A percentile compares a stretch with the other conserved stretches of the same genome.
These are phyloP conservation scores for Furnarius figulus DNA, from an alignment of 2,113 vertebrate species.

Conservation along the genomic window DNA sequence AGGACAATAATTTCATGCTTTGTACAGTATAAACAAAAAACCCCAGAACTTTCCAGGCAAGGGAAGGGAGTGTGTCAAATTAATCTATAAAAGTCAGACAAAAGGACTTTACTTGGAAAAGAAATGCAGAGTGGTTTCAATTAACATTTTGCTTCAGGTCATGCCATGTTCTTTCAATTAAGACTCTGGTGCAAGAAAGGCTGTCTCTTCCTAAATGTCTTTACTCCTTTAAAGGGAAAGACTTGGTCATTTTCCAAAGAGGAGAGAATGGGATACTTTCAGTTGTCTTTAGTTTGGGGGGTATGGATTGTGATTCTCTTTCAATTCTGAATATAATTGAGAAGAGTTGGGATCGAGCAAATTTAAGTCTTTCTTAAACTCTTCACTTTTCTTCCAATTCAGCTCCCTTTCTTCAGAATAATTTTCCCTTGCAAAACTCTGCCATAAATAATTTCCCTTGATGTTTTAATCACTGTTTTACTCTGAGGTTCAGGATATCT, in stretches of 20 bases:
- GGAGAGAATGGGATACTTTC: neutral
- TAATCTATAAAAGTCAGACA: conserved; percentile 19
- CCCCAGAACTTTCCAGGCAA: conserved; percentile 25
- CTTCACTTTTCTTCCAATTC: neutral
- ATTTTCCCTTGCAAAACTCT: neutral
- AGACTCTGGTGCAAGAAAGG: conserved; percentile 22
- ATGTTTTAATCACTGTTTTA: neutral
- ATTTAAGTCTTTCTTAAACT: neutral
- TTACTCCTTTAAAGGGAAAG: conserved; percentile 20
- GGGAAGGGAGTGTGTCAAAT: conserved; percentile 27
- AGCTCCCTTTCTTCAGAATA: neutral
- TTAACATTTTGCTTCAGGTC: conserved; percentile 65
- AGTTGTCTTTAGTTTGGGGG: neutral
- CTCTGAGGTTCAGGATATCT: neutral
- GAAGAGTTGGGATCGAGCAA: neutral
- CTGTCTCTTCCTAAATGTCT: neutral
- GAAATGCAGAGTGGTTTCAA: conserved; percentile 54
- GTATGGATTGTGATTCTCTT: neutral
- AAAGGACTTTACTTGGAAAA: conserved; percentile 17
- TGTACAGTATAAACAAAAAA: conserved; percentile 15
- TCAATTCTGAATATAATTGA: neutral
- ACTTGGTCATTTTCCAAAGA: neutral
- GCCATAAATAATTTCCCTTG: neutral
- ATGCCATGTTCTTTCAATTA: conserved; percentile 66
- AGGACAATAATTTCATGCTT: conserved; percentile 32